These are phyloP conservation scores for Serrognathus titanus DNA, from an alignment of 2,888 invertebrate genomes.

Conservation along the genomic window DNA sequence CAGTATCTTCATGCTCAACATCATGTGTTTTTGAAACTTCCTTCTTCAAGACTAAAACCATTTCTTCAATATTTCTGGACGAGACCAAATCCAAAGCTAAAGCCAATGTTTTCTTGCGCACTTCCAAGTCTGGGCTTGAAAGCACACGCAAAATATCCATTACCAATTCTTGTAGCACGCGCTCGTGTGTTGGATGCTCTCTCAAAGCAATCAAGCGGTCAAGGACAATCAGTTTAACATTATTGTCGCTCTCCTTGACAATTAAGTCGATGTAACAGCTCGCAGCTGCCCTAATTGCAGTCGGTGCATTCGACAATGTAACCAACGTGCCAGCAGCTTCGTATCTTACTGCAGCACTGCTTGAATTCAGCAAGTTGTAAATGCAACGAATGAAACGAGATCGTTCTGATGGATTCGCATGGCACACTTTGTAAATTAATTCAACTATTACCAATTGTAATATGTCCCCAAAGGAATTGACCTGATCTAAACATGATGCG, in stretches of 20 bases:
- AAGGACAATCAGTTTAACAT: conserved; percentile 97
- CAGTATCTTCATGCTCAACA: conserved; percentile 90
- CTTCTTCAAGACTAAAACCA: conserved; percentile 88
- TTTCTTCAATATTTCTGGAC: conserved; percentile 90
- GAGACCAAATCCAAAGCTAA: conserved; percentile 85
- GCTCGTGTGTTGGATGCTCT: conserved; percentile 78
- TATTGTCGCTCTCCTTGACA: conserved; percentile 99
- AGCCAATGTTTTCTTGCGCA: conserved; percentile 51
- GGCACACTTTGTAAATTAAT: conserved; percentile 97
- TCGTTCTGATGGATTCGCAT: conserved; percentile 92
- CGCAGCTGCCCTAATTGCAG: conserved; percentile 85
- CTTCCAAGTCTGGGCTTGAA: conserved; percentile 91
- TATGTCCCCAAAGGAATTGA: conserved; percentile 93
- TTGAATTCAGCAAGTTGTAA: conserved; percentile 93
- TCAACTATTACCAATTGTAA: conserved; percentile 98
- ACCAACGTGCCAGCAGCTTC: conserved; percentile 98
- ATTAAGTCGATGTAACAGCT: conserved; percentile 98
- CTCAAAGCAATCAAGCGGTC: conserved; percentile 88
- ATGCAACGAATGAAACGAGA: conserved; percentile 98
- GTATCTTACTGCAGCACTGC: conserved; percentile 94
- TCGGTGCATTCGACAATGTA: conserved; percentile 95
- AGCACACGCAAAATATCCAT: conserved; percentile 97
- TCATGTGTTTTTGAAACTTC: conserved; percentile 88
- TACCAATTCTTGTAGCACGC: conserved; percentile 83
- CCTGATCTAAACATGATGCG: conserved; percentile 90